These are phyloP conservation scores for Anthopleura sola DNA, from an alignment of 64 coral and sea anemone species.

Conservation along the genomic window DNA sequence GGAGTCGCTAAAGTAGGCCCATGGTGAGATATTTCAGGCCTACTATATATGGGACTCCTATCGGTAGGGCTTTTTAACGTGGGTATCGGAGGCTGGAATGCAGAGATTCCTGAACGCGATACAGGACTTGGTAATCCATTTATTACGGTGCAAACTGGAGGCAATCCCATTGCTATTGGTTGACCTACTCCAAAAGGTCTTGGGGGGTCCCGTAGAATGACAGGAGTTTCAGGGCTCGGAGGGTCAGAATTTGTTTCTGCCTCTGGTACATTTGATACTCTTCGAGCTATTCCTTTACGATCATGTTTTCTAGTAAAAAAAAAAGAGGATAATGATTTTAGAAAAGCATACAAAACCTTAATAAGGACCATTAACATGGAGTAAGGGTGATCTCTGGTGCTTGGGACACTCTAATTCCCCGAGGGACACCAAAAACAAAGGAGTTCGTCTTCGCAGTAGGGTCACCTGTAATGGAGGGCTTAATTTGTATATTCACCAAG, in stretches of 20 bases:
- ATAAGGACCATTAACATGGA: too few relatives aligned
- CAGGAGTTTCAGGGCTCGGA: conserved; percentile 47
- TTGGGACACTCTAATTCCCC: too few relatives aligned
- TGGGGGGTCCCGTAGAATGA: conserved; percentile 33
- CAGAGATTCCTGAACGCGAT: not conserved
- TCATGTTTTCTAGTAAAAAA: conserved; percentile 67
- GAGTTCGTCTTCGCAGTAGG: too few relatives aligned
- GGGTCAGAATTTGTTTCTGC: conserved; percentile 25
- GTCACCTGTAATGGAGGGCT: too few relatives aligned
- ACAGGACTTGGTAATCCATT: conserved; percentile 24
- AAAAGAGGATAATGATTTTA: not conserved
- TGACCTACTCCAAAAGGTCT: not conserved
- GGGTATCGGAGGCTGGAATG: conserved; percentile 6
- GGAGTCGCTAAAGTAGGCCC: not conserved
- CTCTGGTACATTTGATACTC: conserved; percentile 36
- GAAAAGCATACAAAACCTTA: not conserved
- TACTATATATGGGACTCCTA: conserved; percentile 19
- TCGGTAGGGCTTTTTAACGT: conserved; percentile 23
- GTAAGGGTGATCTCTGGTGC: too few relatives aligned
- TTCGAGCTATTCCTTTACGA: conserved; percentile 64
- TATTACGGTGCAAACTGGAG: conserved; percentile 4
- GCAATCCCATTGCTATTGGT: not conserved
- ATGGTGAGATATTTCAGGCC: conserved; percentile 10
- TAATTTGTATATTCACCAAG: too few relatives aligned
- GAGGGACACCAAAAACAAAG: too few relatives aligned